A percentile compares a stretch with the other conserved stretches of the same genome.
Conservation (phyloP, 2,113 vertebrate genomes). For the Natator depressus region DNA sequence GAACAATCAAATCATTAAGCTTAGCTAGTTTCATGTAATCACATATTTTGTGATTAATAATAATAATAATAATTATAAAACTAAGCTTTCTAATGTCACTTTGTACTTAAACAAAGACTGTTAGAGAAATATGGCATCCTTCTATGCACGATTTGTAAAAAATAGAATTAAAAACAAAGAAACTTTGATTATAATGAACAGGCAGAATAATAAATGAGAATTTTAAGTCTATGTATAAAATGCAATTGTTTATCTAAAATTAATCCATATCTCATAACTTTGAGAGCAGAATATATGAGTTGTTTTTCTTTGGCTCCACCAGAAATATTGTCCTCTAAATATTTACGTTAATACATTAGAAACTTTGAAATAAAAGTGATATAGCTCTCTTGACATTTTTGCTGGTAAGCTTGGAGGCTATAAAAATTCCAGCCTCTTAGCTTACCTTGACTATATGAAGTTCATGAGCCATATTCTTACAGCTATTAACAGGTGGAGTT, state of each 20-base stretch:
- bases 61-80: neutral
- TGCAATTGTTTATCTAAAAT: conserved; percentile 72
- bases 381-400: conserved; percentile 60
- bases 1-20: neutral
- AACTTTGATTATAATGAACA: conserved; percentile 48
- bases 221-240: conserved; percentile 65
- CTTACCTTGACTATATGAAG: conserved; percentile 62
- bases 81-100: neutral
- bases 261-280: conserved; percentile 71
- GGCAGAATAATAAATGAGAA: conserved; percentile 69
- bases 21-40: neutral
- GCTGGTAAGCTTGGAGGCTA: conserved; percentile 42
- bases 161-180: neutral
- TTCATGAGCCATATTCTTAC: conserved; percentile 26
- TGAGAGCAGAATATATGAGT: conserved; percentile 56
- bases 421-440: conserved; percentile 48
- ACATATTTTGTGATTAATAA: neutral
- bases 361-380: conserved; percentile 67
- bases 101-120: neutral
- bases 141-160: conserved; percentile 32
- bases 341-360: conserved; percentile 70
- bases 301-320: conserved; percentile 74
- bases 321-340: conserved; percentile 75
- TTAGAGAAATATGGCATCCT: neutral
- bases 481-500: conserved; percentile 54